phyloP scores from a whole-genome alignment of 2,797 vertebrate species.

The Eremophila alpestris region DNA sequence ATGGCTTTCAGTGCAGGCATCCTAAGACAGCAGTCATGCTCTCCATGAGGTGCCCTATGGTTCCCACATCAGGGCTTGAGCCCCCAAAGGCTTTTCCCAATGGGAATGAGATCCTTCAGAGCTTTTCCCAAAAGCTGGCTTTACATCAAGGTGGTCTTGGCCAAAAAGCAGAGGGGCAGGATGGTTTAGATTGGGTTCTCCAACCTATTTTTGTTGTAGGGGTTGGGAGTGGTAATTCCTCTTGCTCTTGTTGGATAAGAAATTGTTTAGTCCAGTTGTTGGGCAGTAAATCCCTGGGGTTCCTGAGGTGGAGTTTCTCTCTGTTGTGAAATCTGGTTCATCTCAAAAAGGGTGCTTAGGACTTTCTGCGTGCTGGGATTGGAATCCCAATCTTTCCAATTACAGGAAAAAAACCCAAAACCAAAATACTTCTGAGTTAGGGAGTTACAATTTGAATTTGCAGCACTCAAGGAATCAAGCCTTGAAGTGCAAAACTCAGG shows the following conservation, averaged over 20 bases:
- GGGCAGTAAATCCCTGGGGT: not conserved
- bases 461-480: not conserved
- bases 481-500: not conserved
- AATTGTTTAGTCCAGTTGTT: not conserved
- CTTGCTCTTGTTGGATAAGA: no score
- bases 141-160: no score
- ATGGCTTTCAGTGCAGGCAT: not conserved
- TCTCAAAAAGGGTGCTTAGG: not conserved
- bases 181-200: not conserved
- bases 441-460: not conserved
- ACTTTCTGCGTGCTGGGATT: not conserved
- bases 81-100: not conserved
- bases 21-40: not conserved
- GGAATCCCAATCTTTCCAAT: not conserved
- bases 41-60: not conserved
- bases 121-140: not conserved
- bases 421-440: not conserved
- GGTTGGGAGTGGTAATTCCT: not conserved
- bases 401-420: fast-evolving
- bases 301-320: not conserved
- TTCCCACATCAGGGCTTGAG: not conserved
- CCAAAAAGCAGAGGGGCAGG: not conserved
- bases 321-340: not conserved
- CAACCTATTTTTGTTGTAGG: not conserved
- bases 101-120: not conserved